Conservation (phyloP, 2,888 invertebrate species). For the Fragum whitleyi region DNA sequence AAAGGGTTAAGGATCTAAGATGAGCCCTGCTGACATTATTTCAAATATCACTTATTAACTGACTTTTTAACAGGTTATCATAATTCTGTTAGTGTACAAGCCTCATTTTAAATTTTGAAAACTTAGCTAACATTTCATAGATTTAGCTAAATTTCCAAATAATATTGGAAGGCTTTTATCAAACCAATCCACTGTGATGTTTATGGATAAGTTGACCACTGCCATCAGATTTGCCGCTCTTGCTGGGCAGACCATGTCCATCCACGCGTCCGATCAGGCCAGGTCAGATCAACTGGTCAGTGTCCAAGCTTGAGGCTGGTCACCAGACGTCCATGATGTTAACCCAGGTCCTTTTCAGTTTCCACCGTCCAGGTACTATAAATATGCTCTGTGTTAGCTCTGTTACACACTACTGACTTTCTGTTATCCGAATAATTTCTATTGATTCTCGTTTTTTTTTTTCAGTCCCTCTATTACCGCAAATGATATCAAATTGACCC, state of each 20-base stretch:
- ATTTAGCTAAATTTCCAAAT: conserved; percentile 19
- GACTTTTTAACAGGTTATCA: too few relatives aligned
- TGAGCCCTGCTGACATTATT: too few relatives aligned
- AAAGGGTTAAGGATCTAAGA: too few relatives aligned
- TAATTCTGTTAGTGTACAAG: conserved; percentile 15
- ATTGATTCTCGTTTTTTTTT: too few relatives aligned
- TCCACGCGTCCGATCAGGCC: background rate
- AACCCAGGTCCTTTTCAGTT: too few relatives aligned
- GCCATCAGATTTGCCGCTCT: background rate
- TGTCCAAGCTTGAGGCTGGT: conserved; percentile 35
- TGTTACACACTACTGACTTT: too few relatives aligned
- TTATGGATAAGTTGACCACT: background rate
- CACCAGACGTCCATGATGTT: background rate
- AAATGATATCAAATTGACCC: too few relatives aligned
- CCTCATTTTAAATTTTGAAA: conserved; percentile 9
- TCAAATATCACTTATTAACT: too few relatives aligned
- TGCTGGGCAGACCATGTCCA: background rate
- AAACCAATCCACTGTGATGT: conserved; percentile 30
- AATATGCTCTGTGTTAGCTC: too few relatives aligned
- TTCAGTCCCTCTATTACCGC: too few relatives aligned
- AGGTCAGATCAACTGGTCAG: background rate
- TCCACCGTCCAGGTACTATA: too few relatives aligned
- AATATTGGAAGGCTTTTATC: conserved; percentile 20
- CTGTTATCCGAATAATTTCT: too few relatives aligned
- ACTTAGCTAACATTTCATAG: conserved; percentile 11